Conservation (phyloP, 1,140 invertebrate genomes). For the Rhynchophorus ferrugineus region DNA sequence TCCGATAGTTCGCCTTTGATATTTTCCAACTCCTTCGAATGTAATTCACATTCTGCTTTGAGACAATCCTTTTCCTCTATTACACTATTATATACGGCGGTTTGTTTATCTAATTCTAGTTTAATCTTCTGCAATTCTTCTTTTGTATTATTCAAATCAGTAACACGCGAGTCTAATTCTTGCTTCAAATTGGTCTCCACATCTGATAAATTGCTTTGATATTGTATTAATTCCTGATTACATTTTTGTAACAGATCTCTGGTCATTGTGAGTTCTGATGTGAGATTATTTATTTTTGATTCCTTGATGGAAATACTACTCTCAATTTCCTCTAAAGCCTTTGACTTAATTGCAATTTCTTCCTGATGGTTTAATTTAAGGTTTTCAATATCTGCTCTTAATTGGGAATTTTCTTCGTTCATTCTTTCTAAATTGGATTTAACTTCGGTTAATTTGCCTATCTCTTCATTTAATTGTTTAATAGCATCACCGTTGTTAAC, state of each 20-base stretch:
- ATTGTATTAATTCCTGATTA: slow-evolving; percentile 14
- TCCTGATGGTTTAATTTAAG: slow-evolving; percentile 3
- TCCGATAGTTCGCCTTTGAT: slow-evolving; percentile 15
- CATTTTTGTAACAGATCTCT: slow-evolving; percentile 5
- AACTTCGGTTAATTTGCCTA: neutral
- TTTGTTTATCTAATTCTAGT: neutral
- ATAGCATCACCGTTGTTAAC: slow-evolving; percentile 5
- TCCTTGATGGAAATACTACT: slow-evolving; percentile 2
- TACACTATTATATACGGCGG: neutral
- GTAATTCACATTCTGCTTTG: neutral
- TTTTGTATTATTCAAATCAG: neutral
- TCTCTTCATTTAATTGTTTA: slow-evolving; percentile 5
- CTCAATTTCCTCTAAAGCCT: neutral
- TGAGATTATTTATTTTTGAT: neutral
- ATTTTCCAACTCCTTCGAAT: slow-evolving; percentile 17
- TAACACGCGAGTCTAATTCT: slow-evolving; percentile 9
- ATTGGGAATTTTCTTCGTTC: slow-evolving; percentile 9
- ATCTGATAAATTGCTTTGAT: slow-evolving; percentile 14
- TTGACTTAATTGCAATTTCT: slow-evolving; percentile 6
- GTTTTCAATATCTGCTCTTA: neutral
- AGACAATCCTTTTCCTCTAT: neutral
- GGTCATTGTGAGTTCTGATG: slow-evolving; percentile 5
- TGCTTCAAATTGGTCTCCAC: slow-evolving; percentile 14
- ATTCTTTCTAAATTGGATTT: slow-evolving; percentile 5
- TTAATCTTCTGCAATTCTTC: slow-evolving; percentile 3